These are phyloP conservation scores for Agrochola litura DNA, from an alignment of 2,888 invertebrate genomes.

Conservation along the genomic window DNA sequence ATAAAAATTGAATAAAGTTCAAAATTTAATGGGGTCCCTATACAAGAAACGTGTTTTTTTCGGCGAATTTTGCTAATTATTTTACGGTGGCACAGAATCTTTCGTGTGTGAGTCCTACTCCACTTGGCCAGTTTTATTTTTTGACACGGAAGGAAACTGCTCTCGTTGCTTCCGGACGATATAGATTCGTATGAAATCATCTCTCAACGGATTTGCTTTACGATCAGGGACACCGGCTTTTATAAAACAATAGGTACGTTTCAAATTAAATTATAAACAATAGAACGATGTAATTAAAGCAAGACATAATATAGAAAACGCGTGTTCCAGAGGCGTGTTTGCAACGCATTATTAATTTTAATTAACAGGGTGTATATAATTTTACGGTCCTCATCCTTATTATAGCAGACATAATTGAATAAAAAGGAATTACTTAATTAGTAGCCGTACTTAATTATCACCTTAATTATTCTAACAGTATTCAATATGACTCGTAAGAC, in stretches of 20 bases:
- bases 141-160: not conserved
- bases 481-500: too few species aligned
- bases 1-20: too few species aligned
- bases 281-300: not conserved
- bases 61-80: too few species aligned
- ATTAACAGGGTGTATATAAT: conserved; percentile 6
- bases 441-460: not conserved
- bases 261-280: not conserved
- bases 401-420: not conserved
- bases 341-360: conserved; percentile 11
- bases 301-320: not conserved
- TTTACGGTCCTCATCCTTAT: not conserved
- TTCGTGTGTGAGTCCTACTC: too few species aligned
- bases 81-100: too few species aligned
- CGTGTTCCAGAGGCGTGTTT: not conserved
- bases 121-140: not conserved
- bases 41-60: too few species aligned
- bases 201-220: not conserved
- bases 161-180: not conserved
- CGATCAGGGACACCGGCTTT: not conserved
- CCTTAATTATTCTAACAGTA: not conserved
- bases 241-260: not conserved
- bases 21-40: too few species aligned
- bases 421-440: not conserved
- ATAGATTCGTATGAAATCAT: not conserved